A percentile compares a stretch with the other conserved stretches of the same genome.
These are phyloP conservation scores for Notothenia rossii DNA, from an alignment of 2,113 vertebrate genomes.

Conservation along the genomic window DNA sequence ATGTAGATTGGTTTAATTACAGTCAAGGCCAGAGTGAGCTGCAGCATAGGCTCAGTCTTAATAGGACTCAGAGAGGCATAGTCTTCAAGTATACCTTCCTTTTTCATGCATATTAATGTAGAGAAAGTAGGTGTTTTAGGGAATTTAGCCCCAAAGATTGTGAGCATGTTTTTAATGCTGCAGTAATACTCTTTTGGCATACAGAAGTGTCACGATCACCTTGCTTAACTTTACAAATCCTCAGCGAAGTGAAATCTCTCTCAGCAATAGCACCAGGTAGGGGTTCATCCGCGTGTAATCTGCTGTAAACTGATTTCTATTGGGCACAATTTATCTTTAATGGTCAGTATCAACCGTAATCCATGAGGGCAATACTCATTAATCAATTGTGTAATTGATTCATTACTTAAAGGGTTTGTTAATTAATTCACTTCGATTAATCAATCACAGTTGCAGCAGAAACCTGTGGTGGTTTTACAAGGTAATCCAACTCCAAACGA, in stretches of 20 bases:
- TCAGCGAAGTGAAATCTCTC: constrained; percentile 43
- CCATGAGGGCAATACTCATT: constrained; percentile 52
- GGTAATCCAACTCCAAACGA: constrained; percentile 60
- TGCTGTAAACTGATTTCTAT: constrained; percentile 62
- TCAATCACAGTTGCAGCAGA: constrained; percentile 67
- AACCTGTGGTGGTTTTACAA: constrained; percentile 53
- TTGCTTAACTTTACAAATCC: constrained; percentile 60
- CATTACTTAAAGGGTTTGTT: constrained; percentile 72
- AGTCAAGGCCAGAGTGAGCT: constrained; percentile 42
- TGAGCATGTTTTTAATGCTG: constrained; percentile 66
- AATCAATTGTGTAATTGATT: constrained; percentile 76
- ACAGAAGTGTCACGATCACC: constrained; percentile 47
- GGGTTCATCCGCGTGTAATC: constrained; percentile 53
- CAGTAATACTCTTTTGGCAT: constrained; percentile 66
- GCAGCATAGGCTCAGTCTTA: constrained; percentile 41
- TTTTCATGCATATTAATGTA: constrained; percentile 63
- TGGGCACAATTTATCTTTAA: constrained; percentile 67
- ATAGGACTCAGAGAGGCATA: constrained; percentile 45
- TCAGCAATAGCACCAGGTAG: constrained; percentile 13
- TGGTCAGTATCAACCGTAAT: constrained; percentile 69
- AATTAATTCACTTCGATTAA: constrained; percentile 75
- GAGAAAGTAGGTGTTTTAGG: constrained; percentile 64
- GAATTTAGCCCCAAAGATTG: constrained; percentile 70
- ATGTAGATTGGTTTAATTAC: constrained; percentile 61
- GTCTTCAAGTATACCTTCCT: constrained; percentile 62